Percentiles rank a stretch among this genome's conserved stretches.
Evolutionary conservation across 2,797 vertebrate genomes (phyloP).

Genomic region (Nannoperca australis): DNA sequence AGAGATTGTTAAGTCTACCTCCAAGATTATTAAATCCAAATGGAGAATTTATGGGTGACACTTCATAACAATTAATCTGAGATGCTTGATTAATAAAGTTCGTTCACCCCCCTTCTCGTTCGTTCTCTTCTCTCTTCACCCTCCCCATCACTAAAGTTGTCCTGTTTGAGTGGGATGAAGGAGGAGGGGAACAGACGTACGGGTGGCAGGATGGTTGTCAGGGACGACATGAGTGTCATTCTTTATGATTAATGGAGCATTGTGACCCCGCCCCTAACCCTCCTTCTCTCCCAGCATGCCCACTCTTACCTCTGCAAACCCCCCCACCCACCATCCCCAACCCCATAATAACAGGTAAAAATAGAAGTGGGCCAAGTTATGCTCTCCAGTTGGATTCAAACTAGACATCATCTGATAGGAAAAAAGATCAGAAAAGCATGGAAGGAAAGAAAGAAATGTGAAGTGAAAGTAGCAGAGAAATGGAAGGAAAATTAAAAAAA

Average conservation of each 20-base stretch:
- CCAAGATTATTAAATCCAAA: slow-evolving; percentile 94
- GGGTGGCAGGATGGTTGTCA: slow-evolving; percentile 86
- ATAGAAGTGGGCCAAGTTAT: slow-evolving; percentile 78
- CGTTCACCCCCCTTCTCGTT: slow-evolving; percentile 59
- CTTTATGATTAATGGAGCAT: slow-evolving; percentile 95
- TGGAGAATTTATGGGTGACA: slow-evolving; percentile 94
- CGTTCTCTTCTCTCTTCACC: slow-evolving; percentile 34
- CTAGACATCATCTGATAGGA: slow-evolving; percentile 34
- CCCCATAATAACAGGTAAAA: slow-evolving; percentile 76
- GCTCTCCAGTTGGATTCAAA: slow-evolving; percentile 52
- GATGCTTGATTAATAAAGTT: slow-evolving; percentile 94
- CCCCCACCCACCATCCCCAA: slow-evolving; percentile 9
- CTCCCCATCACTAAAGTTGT: slow-evolving; percentile 78
- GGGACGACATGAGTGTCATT: slow-evolving; percentile 90
- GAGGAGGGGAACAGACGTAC: slow-evolving; percentile 69
- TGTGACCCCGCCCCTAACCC: slow-evolving; percentile 86
- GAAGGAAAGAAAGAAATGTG: background rate
- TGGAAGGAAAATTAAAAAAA: background rate
- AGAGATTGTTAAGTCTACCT: slow-evolving; percentile 91
- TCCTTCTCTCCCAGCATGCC: slow-evolving; percentile 71
- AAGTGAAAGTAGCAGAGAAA: background rate
- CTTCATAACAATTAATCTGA: slow-evolving; percentile 97
- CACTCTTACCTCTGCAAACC: slow-evolving; percentile 70
- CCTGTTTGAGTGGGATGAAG: slow-evolving; percentile 78
- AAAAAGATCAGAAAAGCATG: background rate